Conservation (phyloP, 2,888 invertebrate species). For the Cryptus armator region DNA sequence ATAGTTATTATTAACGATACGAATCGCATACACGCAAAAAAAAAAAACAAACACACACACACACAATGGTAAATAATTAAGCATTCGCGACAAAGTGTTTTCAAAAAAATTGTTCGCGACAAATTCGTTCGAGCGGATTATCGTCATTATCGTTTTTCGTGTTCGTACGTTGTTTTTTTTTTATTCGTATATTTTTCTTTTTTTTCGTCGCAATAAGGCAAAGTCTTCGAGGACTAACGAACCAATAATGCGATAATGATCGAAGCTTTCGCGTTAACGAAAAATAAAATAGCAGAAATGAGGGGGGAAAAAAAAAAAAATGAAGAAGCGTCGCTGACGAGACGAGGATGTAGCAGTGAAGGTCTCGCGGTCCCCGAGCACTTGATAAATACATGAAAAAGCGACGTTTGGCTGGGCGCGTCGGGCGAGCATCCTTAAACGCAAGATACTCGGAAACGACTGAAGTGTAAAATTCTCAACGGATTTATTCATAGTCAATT, state of each 20-base stretch:
- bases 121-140: slow-evolving; percentile 20
- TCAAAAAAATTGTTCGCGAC: slow-evolving; percentile 9
- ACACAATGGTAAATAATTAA: slow-evolving; percentile 36
- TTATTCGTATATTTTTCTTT: background rate
- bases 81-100: slow-evolving; percentile 7
- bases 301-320: slow-evolving; percentile 5
- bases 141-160: background rate
- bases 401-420: slow-evolving; percentile 49
- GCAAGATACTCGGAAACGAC: slow-evolving; percentile 80
- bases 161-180: slow-evolving; percentile 32
- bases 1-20: slow-evolving; percentile 50
- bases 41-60: background rate
- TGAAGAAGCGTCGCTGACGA: too few species aligned
- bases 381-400: background rate
- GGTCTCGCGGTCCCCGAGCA: slow-evolving; percentile 19
- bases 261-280: slow-evolving; percentile 6
- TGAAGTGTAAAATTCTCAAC: slow-evolving; percentile 83
- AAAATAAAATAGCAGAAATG: background rate
- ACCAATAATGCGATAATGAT: slow-evolving; percentile 28
- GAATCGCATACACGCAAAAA: slow-evolving; percentile 8
- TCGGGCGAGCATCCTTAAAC: slow-evolving; percentile 63
- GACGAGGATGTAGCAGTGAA: background rate
- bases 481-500: slow-evolving; percentile 84
- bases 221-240: slow-evolving; percentile 47
- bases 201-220: slow-evolving; percentile 41